A percentile compares a stretch with the other conserved stretches of the same genome.
phyloP scores from a whole-genome alignment of 2,113 vertebrate genomes.

The Nothoprocta pentlandii region DNA sequence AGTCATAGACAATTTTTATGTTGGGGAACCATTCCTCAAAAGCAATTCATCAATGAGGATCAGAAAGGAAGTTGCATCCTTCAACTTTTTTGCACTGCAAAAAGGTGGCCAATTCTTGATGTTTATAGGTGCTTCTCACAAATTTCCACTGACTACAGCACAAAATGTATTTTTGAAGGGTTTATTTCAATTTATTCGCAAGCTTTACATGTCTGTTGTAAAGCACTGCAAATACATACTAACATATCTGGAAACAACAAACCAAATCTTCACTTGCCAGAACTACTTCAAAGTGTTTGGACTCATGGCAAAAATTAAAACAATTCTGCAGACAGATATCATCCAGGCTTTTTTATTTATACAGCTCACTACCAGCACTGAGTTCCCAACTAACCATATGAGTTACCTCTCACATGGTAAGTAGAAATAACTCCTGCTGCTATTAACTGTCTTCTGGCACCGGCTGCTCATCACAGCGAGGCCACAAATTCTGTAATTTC shows the following conservation, averaged over 20 bases:
- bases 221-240: neutral
- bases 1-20: neutral
- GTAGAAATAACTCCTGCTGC: neutral
- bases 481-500: neutral
- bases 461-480: neutral
- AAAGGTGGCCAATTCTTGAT: neutral
- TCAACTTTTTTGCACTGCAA: neutral
- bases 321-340: neutral
- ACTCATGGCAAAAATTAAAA: neutral
- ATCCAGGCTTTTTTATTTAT: neutral
- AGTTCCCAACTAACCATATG: no score
- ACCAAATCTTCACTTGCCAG: neutral
- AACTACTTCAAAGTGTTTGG: neutral
- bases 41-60: neutral
- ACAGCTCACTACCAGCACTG: neutral
- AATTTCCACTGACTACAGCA: neutral
- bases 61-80: neutral
- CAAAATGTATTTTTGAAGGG: neutral
- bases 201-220: neutral
- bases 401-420: neutral
- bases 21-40: neutral
- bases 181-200: constrained; percentile 5
- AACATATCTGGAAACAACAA: neutral
- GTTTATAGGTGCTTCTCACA: neutral
- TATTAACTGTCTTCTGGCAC: neutral